These are phyloP conservation scores for Hycleus cichorii DNA, from an alignment of 1,140 invertebrate species.

Conservation along the genomic window DNA sequence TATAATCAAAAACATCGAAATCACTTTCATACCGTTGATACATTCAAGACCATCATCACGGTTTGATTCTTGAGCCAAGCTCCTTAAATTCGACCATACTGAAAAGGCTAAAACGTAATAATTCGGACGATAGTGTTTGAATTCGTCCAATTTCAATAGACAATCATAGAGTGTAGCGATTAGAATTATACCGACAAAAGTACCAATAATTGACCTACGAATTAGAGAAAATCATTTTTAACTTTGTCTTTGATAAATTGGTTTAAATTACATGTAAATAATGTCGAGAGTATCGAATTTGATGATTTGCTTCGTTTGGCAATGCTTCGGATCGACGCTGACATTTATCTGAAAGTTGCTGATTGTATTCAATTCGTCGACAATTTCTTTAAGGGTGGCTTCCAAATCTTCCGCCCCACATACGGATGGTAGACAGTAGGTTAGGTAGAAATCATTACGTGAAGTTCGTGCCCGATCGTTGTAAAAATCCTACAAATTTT, in stretches of 20 bases:
- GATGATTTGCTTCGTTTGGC: constrained; percentile 44
- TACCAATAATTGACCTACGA: constrained; percentile 6
- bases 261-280: constrained; percentile 35
- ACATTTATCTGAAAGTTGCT: constrained; percentile 32
- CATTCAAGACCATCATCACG: constrained; percentile 53
- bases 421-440: constrained; percentile 54
- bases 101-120: constrained; percentile 50
- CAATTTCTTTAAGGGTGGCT: constrained; percentile 43
- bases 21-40: constrained; percentile 56
- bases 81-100: constrained; percentile 49
- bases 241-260: no score
- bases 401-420: constrained; percentile 49
- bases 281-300: constrained; percentile 45
- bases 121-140: constrained; percentile 11
- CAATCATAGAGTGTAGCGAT: constrained; percentile 8
- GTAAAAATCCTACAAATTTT: constrained; percentile 9
- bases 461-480: constrained; percentile 20
- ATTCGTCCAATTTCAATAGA: constrained; percentile 8
- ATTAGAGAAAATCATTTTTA: no score
- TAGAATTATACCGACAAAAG: constrained; percentile 1
- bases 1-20: constrained; percentile 58
- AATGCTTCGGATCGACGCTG: constrained; percentile 43
- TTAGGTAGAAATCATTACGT: constrained; percentile 47
- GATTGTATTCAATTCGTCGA: constrained; percentile 37
- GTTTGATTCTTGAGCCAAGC: constrained; percentile 44